A percentile compares a stretch with the other conserved stretches of the same genome.
phyloP scores from a whole-genome alignment of 2,888 invertebrate species.

The Orgyia antiqua region DNA sequence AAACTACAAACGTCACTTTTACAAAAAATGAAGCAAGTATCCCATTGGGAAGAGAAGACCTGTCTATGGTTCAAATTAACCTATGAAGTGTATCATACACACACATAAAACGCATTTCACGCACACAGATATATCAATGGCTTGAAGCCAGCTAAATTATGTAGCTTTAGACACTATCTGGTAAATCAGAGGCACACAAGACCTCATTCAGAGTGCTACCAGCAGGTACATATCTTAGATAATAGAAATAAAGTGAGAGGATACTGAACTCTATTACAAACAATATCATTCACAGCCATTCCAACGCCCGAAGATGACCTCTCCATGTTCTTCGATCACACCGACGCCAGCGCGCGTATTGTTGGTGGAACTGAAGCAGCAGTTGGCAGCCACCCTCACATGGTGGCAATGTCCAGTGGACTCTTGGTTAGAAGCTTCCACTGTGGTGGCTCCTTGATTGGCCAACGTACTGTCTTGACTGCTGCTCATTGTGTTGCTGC shows the following conservation, averaged over 20 bases:
- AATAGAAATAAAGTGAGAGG: too few relatives aligned
- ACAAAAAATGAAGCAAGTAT: too few relatives aligned
- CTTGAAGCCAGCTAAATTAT: not conserved
- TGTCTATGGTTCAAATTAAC: too few relatives aligned
- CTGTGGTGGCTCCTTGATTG: slow-evolving; percentile 18
- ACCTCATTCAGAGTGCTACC: not conserved
- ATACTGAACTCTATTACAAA: not conserved
- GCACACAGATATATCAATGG: not conserved
- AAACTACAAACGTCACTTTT: too few relatives aligned
- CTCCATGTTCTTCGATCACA: slow-evolving; percentile 40
- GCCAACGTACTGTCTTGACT: slow-evolving; percentile 10
- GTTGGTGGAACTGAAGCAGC: slow-evolving; percentile 14
- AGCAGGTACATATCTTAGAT: too few relatives aligned
- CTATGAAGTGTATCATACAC: too few relatives aligned
- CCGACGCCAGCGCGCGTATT: slow-evolving; percentile 24
- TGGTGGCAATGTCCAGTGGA: slow-evolving; percentile 16
- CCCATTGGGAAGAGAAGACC: too few relatives aligned
- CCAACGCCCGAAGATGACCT: slow-evolving; percentile 36
- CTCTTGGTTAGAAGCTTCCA: slow-evolving; percentile 7
- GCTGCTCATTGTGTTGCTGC: slow-evolving; percentile 20
- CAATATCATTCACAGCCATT: slow-evolving; percentile 29
- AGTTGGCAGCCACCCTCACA: slow-evolving; percentile 13
- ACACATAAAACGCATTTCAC: too few relatives aligned
- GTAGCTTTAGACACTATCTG: too few relatives aligned
- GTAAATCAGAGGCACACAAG: too few relatives aligned